Conservation (phyloP, 1,140 invertebrate species). For the Octopus bimaculoides region DNA sequence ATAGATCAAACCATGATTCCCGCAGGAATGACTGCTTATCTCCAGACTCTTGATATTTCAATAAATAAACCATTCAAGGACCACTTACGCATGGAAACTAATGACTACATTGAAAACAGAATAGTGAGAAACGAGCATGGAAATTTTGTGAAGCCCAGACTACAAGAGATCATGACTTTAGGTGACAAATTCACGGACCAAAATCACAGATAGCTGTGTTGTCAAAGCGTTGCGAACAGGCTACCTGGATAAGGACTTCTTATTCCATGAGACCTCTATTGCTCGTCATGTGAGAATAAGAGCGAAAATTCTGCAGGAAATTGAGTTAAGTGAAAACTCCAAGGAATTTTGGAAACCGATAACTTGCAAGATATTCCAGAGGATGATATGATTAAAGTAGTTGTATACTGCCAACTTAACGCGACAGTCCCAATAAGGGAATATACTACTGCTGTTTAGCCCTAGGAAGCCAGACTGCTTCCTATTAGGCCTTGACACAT, state of each 20-base stretch:
- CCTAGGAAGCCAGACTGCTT: too few relatives aligned
- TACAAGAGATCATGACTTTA: neutral
- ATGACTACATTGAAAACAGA: conserved; percentile 3
- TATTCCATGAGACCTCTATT: neutral
- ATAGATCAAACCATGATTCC: too few relatives aligned
- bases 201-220: neutral
- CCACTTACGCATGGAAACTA: too few relatives aligned
- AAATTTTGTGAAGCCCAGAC: neutral
- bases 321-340: neutral
- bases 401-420: too few relatives aligned
- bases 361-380: conserved; percentile 2
- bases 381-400: too few relatives aligned
- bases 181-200: neutral
- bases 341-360: neutral
- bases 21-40: too few relatives aligned
- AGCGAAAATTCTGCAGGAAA: too few relatives aligned
- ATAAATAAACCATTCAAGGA: too few relatives aligned
- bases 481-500: too few relatives aligned
- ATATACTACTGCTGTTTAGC: too few relatives aligned
- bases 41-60: too few relatives aligned
- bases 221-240: neutral
- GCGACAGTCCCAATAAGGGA: too few relatives aligned
- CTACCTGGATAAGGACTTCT: neutral
- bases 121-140: neutral
- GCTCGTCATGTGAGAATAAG: neutral